These are phyloP conservation scores for Drosophila longiperda DNA, from an alignment of 2,888 invertebrate species.

Conservation along the genomic window DNA sequence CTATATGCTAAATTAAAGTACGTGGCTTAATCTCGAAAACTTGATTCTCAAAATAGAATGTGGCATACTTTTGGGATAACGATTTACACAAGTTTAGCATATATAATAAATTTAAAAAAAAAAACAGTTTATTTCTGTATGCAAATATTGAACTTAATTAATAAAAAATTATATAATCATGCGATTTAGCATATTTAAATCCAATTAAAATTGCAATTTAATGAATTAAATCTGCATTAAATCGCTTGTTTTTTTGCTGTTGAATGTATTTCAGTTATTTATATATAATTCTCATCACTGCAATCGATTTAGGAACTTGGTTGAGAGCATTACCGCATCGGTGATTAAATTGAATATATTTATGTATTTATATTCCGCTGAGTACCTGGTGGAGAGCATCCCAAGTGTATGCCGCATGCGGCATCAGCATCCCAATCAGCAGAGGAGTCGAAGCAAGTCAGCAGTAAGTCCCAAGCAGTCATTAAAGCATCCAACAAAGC, in stretches of 20 bases:
- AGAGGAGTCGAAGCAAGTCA: conserved; percentile 11
- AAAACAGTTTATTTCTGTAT: neutral
- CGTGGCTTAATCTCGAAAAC: neutral
- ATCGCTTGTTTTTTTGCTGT: neutral
- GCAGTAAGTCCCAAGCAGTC: conserved; percentile 46
- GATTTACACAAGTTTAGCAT: neutral
- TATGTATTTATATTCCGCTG: conserved; percentile 2
- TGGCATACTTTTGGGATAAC: neutral
- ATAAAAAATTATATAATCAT: neutral
- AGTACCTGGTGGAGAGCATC: conserved; percentile 29
- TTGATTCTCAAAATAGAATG: neutral
- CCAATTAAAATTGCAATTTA: neutral
- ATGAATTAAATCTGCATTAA: neutral
- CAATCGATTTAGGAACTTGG: neutral
- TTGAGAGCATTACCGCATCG: conserved; percentile 20
- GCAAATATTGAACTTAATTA: neutral
- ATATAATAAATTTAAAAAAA: neutral
- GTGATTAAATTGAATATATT: conserved; percentile 4
- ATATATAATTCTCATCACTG: neutral
- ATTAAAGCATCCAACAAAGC: conserved; percentile 62
- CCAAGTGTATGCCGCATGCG: conserved; percentile 18
- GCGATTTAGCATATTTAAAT: neutral
- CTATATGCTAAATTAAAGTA: neutral
- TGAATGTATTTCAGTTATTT: neutral
- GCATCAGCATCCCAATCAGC: conserved; percentile 19